Evolutionary conservation across 92 coral and sea anemone genomes (phyloP).

Genomic region (Porites cylindrica): DNA sequence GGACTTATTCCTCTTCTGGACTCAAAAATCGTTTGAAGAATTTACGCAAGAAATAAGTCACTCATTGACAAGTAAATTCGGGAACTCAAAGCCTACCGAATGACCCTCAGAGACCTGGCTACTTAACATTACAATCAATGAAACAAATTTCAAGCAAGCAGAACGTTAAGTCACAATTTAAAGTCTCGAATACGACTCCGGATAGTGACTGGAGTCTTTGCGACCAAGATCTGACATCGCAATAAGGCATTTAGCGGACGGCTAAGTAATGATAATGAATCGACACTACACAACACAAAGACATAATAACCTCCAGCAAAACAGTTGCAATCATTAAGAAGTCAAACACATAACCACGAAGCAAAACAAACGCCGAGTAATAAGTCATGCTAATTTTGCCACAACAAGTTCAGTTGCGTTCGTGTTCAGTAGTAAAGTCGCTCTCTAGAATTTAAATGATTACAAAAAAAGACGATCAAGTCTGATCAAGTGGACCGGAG

Average conservation of each 20-base stretch:
- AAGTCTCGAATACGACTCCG: background rate
- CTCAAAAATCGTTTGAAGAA: background rate
- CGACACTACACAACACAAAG: background rate
- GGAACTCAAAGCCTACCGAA: constrained; percentile 3
- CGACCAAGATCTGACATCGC: constrained; percentile 6
- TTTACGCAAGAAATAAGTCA: background rate
- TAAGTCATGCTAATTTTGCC: constrained; percentile 2
- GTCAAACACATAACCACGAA: constrained; percentile 9
- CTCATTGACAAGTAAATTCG: background rate
- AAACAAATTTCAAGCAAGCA: background rate
- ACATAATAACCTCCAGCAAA: background rate
- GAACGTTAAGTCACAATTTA: background rate
- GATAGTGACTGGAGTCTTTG: constrained; percentile 19
- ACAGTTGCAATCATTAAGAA: background rate
- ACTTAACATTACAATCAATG: constrained; percentile 49
- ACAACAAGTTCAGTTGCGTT: background rate
- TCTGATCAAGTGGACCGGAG: background rate
- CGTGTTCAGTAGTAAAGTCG: background rate
- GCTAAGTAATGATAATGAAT: constrained; percentile 4
- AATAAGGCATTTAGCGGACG: background rate
- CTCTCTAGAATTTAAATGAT: background rate
- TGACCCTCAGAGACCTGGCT: constrained; percentile 2
- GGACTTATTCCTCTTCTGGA: background rate
- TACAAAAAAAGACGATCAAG: background rate
- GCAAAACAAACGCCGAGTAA: background rate